phyloP scores from a whole-genome alignment of 2,888 invertebrate genomes.

The Oscheius sp. region DNA sequence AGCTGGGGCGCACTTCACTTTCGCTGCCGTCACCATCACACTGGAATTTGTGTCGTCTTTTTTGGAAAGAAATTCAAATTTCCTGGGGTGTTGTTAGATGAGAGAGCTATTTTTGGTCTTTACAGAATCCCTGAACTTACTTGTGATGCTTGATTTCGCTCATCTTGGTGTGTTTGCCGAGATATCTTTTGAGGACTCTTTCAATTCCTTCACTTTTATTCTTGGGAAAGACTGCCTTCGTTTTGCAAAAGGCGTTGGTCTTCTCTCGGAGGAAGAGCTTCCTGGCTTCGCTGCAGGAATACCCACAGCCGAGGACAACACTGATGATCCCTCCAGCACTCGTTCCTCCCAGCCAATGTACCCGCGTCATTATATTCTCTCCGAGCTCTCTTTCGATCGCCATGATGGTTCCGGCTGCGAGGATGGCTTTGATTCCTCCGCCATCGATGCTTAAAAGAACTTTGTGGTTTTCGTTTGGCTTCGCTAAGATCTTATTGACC shows the following conservation, averaged over 20 bases:
- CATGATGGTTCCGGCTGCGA: conserved; percentile 22
- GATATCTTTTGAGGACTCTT: conserved; percentile 32
- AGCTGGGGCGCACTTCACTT: conserved; percentile 36
- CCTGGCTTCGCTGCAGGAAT: conserved; percentile 1
- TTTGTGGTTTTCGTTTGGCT: conserved; percentile 35
- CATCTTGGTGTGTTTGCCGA: conserved; percentile 39
- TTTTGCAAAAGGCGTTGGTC: conserved; percentile 40
- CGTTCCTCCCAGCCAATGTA: conserved; percentile 52
- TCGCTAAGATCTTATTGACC: conserved; percentile 29
- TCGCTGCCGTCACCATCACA: conserved; percentile 43
- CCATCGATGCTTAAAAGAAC: conserved; percentile 48
- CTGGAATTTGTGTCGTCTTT: conserved; percentile 17
- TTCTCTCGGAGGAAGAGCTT: conserved; percentile 37
- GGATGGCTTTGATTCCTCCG: conserved; percentile 38
- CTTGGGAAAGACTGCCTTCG: conserved; percentile 40
- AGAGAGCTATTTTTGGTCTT: not conserved
- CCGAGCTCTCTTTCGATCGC: conserved; percentile 19
- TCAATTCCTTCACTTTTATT: conserved; percentile 42
- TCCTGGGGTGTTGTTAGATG: no score
- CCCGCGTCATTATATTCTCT: conserved; percentile 34
- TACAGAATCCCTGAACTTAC: conserved; percentile 32
- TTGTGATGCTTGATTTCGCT: conserved; percentile 28
- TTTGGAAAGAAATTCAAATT: no score
- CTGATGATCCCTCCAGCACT: conserved; percentile 48
- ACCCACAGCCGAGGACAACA: conserved; percentile 35